A percentile compares a stretch with the other conserved stretches of the same genome.
Evolutionary conservation across 2,113 vertebrate species (phyloP).

Genomic region (Ascaphus truei): DNA sequence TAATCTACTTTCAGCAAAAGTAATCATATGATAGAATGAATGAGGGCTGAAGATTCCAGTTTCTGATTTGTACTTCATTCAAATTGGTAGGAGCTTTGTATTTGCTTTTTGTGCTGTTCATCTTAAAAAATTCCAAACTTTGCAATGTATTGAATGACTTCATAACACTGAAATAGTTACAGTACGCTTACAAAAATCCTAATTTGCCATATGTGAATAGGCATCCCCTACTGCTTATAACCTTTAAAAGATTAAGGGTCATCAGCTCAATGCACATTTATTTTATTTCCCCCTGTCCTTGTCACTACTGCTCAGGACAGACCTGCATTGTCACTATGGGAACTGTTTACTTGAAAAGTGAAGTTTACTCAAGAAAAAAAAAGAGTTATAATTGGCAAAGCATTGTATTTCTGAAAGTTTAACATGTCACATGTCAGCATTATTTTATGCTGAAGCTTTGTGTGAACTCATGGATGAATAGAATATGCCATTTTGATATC

Average conservation of each 20-base stretch:
- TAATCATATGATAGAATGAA: slow-evolving; percentile 22
- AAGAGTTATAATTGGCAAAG: slow-evolving; percentile 10
- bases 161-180: too few species aligned
- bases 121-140: not conserved
- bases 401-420: not conserved
- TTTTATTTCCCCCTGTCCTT: not conserved
- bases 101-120: not conserved
- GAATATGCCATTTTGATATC: not conserved
- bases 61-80: slow-evolving; percentile 8
- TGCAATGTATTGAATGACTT: too few species aligned
- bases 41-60: slow-evolving; percentile 7
- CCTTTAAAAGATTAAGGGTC: slow-evolving; percentile 7
- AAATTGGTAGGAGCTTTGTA: slow-evolving; percentile 7
- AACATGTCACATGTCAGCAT: not conserved
- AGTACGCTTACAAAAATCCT: not conserved
- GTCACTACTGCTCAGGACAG: not conserved
- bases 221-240: not conserved
- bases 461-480: not conserved
- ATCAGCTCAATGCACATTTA: not conserved
- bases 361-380: not conserved
- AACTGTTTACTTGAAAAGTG: slow-evolving; percentile 4
- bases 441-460: not conserved
- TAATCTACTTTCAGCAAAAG: slow-evolving; percentile 23
- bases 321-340: not conserved
- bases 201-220: not conserved